Evolutionary conservation across 2,888 invertebrate genomes (phyloP).

Genomic region (Hartigia nigra): DNA sequence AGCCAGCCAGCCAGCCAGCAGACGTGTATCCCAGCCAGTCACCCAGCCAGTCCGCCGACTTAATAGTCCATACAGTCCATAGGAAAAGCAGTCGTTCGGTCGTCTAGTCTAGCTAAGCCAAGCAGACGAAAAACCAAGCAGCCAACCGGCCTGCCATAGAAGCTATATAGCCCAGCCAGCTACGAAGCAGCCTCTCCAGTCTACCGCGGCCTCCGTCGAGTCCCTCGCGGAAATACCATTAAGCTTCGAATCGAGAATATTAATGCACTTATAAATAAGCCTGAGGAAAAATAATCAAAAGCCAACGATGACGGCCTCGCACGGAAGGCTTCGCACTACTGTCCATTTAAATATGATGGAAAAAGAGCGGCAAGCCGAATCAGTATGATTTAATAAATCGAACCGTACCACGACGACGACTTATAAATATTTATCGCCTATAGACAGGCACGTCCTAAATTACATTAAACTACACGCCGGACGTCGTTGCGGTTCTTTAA

Average conservation of each 20-base stretch:
- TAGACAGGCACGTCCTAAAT: background rate
- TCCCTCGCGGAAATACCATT: conserved; percentile 44
- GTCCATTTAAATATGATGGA: background rate
- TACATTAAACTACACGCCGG: background rate
- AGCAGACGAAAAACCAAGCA: background rate
- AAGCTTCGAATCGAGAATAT: conserved; percentile 46
- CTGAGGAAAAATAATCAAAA: conserved; percentile 41
- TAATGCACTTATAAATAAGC: conserved; percentile 59
- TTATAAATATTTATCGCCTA: background rate
- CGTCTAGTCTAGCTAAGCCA: background rate
- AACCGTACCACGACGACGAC: background rate
- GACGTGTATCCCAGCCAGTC: background rate
- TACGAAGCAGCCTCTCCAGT: background rate
- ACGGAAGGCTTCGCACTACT: background rate
- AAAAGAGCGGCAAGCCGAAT: background rate
- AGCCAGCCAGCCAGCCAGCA: conserved; percentile 6
- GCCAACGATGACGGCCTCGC: background rate
- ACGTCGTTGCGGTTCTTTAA: background rate
- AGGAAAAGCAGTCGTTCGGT: background rate
- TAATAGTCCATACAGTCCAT: background rate
- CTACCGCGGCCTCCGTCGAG: background rate
- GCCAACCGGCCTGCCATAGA: background rate
- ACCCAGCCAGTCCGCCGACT: background rate
- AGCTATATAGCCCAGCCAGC: background rate
- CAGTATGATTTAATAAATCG: background rate